Conservation (phyloP, 2,113 vertebrate genomes). For the Epinephelus moara region DNA sequence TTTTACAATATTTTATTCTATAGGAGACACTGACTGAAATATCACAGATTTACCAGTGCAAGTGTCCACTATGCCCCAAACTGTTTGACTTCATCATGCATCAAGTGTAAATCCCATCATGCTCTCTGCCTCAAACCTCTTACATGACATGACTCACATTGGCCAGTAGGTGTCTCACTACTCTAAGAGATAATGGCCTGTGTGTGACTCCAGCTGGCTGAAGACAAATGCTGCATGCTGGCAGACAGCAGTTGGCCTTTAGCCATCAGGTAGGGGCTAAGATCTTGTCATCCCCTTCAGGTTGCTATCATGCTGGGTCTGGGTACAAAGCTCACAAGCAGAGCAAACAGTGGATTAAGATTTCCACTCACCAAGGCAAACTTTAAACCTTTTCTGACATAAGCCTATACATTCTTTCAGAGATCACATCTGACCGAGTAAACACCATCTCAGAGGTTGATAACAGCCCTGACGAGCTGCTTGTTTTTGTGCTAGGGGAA, state of each 20-base stretch:
- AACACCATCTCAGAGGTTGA: not conserved
- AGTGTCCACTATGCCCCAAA: too few species aligned
- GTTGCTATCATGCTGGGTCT: not conserved
- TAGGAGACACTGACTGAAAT: too few species aligned
- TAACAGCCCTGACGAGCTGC: not conserved
- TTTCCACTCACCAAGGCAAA: conserved; percentile 25
- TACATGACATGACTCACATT: not conserved
- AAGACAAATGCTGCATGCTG: conserved; percentile 48
- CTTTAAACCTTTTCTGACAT: conserved; percentile 26
- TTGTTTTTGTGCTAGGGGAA: not conserved
- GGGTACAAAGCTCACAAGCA: conserved; percentile 32
- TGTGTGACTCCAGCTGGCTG: not conserved
- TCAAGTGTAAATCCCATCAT: conserved; percentile 1
- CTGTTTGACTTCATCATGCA: too few species aligned
- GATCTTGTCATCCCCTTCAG: conserved; percentile 37
- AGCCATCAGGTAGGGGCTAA: conserved; percentile 31
- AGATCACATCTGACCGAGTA: not conserved
- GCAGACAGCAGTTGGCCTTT: conserved; percentile 36
- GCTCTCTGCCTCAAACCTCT: not conserved
- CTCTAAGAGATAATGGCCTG: not conserved
- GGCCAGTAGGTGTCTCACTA: conserved; percentile 75
- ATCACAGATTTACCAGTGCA: too few species aligned
- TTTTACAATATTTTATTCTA: too few species aligned
- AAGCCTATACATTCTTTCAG: conserved; percentile 1
- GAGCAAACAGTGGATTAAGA: conserved; percentile 44